Conservation (phyloP, 2,113 vertebrate species). For the Candoia aspera region DNA sequence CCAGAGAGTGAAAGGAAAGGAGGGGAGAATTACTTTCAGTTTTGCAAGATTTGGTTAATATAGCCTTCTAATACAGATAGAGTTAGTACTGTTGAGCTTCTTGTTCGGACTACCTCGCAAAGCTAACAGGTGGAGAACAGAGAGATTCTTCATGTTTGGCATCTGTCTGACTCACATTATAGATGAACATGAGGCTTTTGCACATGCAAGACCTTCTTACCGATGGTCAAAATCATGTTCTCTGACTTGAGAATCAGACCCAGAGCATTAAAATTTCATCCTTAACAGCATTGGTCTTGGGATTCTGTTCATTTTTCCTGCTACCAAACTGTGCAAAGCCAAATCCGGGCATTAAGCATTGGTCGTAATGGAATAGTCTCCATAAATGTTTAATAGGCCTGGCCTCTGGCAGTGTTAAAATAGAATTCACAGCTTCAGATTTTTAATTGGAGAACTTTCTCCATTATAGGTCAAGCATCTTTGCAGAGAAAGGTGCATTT, state of each 20-base stretch:
- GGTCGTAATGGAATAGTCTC: not conserved
- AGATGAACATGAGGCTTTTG: not conserved
- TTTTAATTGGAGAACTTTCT: constrained; percentile 28
- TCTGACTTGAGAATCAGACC: not conserved
- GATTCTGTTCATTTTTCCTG: not conserved
- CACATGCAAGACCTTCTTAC: not conserved
- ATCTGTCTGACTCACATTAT: not conserved
- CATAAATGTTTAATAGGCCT: constrained; percentile 32
- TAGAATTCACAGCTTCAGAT: constrained; percentile 7
- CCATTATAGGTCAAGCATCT: not conserved
- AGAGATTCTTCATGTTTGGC: not conserved
- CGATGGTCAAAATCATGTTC: not conserved
- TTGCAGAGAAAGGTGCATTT: not conserved
- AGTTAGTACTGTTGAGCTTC: not conserved
- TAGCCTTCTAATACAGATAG: not conserved
- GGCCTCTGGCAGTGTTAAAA: constrained; percentile 20
- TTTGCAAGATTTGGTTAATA: not conserved
- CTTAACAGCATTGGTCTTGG: not conserved
- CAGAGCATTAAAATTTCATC: not conserved
- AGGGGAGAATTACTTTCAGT: not conserved
- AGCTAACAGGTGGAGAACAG: not conserved
- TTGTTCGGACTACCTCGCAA: not conserved
- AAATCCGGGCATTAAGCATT: not conserved
- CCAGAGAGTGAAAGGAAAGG: too few species aligned
- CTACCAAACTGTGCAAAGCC: not conserved